Percentiles rank a stretch among this genome's conserved stretches.
Conservation (phyloP, 64 coral and sea anemone genomes). For the Montipora cactus region DNA sequence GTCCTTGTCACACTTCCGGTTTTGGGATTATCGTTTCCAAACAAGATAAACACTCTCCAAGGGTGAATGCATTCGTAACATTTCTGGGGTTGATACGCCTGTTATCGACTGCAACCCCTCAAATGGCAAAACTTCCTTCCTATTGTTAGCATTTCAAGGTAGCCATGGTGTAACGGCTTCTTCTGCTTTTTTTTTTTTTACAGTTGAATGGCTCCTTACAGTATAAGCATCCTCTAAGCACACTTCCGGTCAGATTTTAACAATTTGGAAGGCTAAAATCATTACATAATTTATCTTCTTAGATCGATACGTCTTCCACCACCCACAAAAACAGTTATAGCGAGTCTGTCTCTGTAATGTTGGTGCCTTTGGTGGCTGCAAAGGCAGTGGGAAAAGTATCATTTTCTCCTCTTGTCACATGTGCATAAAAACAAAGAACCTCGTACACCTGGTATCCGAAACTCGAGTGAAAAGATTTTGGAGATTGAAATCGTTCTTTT, state of each 20-base stretch:
- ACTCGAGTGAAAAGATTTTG: background rate
- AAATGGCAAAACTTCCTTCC: background rate
- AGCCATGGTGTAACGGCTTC: background rate
- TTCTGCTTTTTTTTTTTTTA: background rate
- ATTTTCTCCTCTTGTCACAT: background rate
- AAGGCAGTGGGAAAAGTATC: background rate
- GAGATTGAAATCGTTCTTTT: background rate
- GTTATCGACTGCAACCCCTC: background rate
- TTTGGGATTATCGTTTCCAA: background rate
- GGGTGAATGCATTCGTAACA: background rate
- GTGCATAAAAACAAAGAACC: too few relatives aligned
- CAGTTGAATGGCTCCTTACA: too few relatives aligned
- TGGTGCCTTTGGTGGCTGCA: too few relatives aligned
- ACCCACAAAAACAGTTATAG: too few relatives aligned
- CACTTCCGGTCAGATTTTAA: too few relatives aligned
- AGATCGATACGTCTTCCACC: too few relatives aligned
- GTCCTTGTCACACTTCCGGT: background rate
- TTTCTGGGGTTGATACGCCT: constrained; percentile 7
- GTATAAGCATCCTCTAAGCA: too few relatives aligned
- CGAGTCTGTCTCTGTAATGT: too few relatives aligned
- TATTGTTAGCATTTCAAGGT: background rate
- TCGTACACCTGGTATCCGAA: background rate
- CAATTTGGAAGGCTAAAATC: too few relatives aligned
- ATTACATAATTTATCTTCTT: too few relatives aligned
- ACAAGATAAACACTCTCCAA: constrained; percentile 24